Percentiles rank a stretch among this genome's conserved stretches.
These are phyloP conservation scores for Stomatorhinus walkeri DNA, from an alignment of 2,797 vertebrate genomes.

Conservation along the genomic window DNA sequence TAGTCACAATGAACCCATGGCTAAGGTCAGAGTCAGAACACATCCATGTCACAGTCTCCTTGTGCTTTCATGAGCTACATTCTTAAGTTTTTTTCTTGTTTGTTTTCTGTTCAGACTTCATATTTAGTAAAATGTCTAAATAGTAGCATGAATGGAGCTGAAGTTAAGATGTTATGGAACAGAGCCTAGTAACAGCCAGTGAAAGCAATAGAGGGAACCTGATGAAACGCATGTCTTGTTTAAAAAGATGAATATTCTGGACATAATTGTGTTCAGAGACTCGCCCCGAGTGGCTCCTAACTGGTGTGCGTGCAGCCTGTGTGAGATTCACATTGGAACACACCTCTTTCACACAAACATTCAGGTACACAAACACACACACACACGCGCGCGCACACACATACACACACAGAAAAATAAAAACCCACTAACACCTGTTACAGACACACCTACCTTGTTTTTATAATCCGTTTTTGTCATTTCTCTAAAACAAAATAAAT, in stretches of 20 bases:
- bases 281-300: slow-evolving; percentile 52
- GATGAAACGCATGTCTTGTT: slow-evolving; percentile 39
- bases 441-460: slow-evolving; percentile 43
- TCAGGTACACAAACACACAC: background rate
- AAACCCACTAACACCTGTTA: slow-evolving; percentile 37
- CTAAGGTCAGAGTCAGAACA: slow-evolving; percentile 43
- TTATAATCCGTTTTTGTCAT: slow-evolving; percentile 33
- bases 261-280: slow-evolving; percentile 48
- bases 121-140: slow-evolving; percentile 32
- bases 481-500: slow-evolving; percentile 39
- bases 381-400: slow-evolving; percentile 34
- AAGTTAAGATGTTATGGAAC: background rate
- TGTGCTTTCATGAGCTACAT: slow-evolving; percentile 56
- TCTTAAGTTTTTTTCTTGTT: slow-evolving; percentile 25
- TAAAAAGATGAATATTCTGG: slow-evolving; percentile 60
- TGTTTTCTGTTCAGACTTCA: slow-evolving; percentile 33
- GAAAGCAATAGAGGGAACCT: background rate
- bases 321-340: slow-evolving; percentile 39
- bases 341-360: slow-evolving; percentile 36
- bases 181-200: background rate
- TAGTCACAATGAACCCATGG: slow-evolving; percentile 64
- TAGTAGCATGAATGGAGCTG: slow-evolving; percentile 26
- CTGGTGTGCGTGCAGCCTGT: slow-evolving; percentile 46
- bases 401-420: slow-evolving; percentile 16
- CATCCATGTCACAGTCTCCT: slow-evolving; percentile 61